These are phyloP conservation scores for Sibirionetta formosa DNA, from an alignment of 2,797 vertebrate genomes.

Conservation along the genomic window DNA sequence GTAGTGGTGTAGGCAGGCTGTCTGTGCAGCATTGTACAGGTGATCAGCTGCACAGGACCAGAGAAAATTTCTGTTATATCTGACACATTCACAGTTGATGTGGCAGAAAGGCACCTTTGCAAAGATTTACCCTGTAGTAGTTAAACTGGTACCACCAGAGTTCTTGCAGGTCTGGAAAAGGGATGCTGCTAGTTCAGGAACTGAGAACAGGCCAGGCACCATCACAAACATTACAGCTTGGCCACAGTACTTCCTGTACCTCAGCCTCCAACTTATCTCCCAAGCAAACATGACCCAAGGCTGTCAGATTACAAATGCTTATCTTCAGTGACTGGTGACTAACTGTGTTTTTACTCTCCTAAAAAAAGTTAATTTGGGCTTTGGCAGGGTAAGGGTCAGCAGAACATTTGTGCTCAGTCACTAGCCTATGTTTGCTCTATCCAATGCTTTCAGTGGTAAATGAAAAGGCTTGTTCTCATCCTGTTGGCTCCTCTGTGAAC, in stretches of 20 bases:
- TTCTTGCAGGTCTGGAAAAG: neutral
- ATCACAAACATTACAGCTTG: slow-evolving; percentile 14
- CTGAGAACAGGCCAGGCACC: slow-evolving; percentile 1
- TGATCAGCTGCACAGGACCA: neutral
- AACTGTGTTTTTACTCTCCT: slow-evolving; percentile 28
- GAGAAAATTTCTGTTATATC: neutral
- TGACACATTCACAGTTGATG: accelerated
- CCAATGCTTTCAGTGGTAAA: neutral
- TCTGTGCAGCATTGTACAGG: neutral
- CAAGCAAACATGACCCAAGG: slow-evolving; percentile 54
- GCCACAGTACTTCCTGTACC: slow-evolving; percentile 50
- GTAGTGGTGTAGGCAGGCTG: neutral
- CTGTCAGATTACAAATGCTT: slow-evolving; percentile 52
- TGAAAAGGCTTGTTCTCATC: neutral
- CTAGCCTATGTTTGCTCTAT: neutral
- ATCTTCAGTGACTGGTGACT: slow-evolving; percentile 49
- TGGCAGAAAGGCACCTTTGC: neutral
- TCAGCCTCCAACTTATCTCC: slow-evolving; percentile 57
- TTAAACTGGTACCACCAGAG: neutral
- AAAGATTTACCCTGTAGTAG: neutral
- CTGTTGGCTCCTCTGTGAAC: neutral
- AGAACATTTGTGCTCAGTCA: neutral
- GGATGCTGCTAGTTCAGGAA: slow-evolving; percentile 38
- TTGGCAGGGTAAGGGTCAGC: slow-evolving; percentile 16
- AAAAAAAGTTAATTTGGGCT: slow-evolving; percentile 44